Conservation (phyloP, 2,113 vertebrate genomes). For the Equus przewalskii region DNA sequence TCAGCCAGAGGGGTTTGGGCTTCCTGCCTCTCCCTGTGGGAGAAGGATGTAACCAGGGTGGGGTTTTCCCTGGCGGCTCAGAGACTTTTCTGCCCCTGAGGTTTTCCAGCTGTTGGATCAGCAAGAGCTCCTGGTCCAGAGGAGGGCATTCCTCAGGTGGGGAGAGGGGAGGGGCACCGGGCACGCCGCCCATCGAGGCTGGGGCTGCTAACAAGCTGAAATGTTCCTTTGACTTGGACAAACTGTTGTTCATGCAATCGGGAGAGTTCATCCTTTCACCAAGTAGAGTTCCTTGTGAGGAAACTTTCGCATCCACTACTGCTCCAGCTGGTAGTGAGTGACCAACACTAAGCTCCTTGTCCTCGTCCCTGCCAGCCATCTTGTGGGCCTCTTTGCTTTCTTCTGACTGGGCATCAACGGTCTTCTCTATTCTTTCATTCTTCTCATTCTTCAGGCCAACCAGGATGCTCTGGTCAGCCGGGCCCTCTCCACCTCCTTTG, state of each 20-base stretch:
- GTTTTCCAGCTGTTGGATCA: slow-evolving; percentile 87
- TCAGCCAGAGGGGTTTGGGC: slow-evolving; percentile 90
- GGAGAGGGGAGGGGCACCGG: slow-evolving; percentile 73
- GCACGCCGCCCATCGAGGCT: neutral
- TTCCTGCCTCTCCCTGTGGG: slow-evolving; percentile 75
- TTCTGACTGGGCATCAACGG: neutral
- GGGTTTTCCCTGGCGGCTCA: slow-evolving; percentile 86
- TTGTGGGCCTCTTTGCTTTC: neutral
- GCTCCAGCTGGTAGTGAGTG: neutral
- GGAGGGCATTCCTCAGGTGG: slow-evolving; percentile 47
- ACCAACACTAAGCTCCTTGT: neutral
- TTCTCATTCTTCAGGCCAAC: slow-evolving; percentile 80
- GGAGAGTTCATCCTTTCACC: slow-evolving; percentile 44
- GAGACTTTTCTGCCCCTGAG: slow-evolving; percentile 83
- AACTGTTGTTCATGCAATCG: slow-evolving; percentile 27
- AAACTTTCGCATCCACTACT: neutral
- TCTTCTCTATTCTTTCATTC: neutral
- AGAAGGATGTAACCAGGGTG: slow-evolving; percentile 91
- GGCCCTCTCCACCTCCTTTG: slow-evolving; percentile 91
- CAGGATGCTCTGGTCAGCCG: slow-evolving; percentile 89
- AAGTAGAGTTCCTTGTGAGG: slow-evolving; percentile 66
- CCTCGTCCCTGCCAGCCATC: neutral
- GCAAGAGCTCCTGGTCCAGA: slow-evolving; percentile 82
- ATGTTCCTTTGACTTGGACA: slow-evolving; percentile 56
- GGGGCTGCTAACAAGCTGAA: slow-evolving; percentile 65